These are phyloP conservation scores for Zygaena filipendulae DNA, from an alignment of 2,888 invertebrate species.

Conservation along the genomic window DNA sequence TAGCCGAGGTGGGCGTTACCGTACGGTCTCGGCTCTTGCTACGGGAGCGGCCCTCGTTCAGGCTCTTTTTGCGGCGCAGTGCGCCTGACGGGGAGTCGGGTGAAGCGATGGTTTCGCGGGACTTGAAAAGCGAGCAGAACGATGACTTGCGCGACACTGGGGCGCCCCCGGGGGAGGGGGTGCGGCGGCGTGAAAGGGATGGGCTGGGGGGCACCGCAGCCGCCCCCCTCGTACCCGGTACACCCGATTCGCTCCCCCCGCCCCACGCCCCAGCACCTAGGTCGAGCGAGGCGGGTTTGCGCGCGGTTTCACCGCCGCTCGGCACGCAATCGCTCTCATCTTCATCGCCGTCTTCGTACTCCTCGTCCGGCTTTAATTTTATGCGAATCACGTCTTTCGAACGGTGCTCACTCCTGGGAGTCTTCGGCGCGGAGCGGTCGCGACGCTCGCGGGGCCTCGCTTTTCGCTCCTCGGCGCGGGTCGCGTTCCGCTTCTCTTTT, in stretches of 20 bases:
- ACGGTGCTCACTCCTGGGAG: conserved; percentile 34
- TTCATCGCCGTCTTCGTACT: conserved; percentile 68
- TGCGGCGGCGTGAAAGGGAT: conserved; percentile 35
- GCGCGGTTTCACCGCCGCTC: conserved; percentile 30
- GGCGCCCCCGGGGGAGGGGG: conserved; percentile 75
- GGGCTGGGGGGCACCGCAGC: conserved; percentile 28
- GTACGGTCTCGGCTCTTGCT: conserved; percentile 75
- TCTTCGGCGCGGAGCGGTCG: conserved; percentile 34
- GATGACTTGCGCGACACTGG: conserved; percentile 81
- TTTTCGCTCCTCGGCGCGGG: conserved; percentile 35
- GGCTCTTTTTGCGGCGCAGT: conserved; percentile 46
- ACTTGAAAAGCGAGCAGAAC: conserved; percentile 82
- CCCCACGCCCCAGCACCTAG: conserved; percentile 32
- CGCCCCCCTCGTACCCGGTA: conserved; percentile 43
- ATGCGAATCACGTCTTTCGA: conserved; percentile 68
- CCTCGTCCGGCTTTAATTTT: conserved; percentile 78
- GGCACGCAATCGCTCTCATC: conserved; percentile 29
- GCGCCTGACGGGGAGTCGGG: conserved; percentile 70
- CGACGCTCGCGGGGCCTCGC: conserved; percentile 39
- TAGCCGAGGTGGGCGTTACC: conserved; percentile 63
- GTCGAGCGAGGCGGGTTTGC: conserved; percentile 72
- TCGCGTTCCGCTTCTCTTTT: conserved; percentile 38
- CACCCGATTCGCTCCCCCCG: conserved; percentile 14
- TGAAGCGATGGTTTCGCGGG: conserved; percentile 73
- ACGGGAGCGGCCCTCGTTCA: conserved; percentile 64